Conservation (phyloP, 2,797 vertebrate genomes). For the Allobates femoralis region DNA sequence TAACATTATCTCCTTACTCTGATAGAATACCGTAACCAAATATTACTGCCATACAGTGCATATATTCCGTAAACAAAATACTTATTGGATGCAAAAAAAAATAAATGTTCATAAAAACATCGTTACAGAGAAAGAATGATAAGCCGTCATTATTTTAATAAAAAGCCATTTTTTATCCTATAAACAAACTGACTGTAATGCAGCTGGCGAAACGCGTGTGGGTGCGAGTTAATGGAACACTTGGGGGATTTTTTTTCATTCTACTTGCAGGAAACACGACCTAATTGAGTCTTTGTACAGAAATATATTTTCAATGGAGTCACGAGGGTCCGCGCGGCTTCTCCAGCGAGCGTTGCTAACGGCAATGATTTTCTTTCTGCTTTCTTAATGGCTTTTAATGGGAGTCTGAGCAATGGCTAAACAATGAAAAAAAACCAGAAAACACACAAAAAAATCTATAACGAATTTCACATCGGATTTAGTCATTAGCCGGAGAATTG, state of each 20-base stretch:
- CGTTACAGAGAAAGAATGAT: background rate
- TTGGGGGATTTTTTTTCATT: background rate
- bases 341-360: slow-evolving; percentile 11
- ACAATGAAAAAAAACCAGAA: slow-evolving; percentile 13
- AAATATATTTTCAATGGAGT: slow-evolving; percentile 39
- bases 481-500: slow-evolving; percentile 16
- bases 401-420: background rate
- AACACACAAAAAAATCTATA: slow-evolving; percentile 38
- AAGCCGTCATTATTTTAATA: slow-evolving; percentile 32
- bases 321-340: background rate
- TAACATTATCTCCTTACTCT: background rate
- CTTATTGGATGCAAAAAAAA: background rate
- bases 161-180: slow-evolving; percentile 20
- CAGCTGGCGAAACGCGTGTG: slow-evolving; percentile 17
- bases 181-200: slow-evolving; percentile 52
- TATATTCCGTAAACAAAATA: background rate
- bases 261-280: slow-evolving; percentile 25
- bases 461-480: slow-evolving; percentile 12
- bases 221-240: slow-evolving; percentile 50
- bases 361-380: slow-evolving; percentile 29
- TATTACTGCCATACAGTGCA: background rate
- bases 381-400: slow-evolving; percentile 49
- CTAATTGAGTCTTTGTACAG: slow-evolving; percentile 56
- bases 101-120: background rate
- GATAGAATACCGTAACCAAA: background rate